These are phyloP conservation scores for Rhopalosiphum nymphaeae DNA, from an alignment of 2,888 invertebrate genomes.

Conservation along the genomic window DNA sequence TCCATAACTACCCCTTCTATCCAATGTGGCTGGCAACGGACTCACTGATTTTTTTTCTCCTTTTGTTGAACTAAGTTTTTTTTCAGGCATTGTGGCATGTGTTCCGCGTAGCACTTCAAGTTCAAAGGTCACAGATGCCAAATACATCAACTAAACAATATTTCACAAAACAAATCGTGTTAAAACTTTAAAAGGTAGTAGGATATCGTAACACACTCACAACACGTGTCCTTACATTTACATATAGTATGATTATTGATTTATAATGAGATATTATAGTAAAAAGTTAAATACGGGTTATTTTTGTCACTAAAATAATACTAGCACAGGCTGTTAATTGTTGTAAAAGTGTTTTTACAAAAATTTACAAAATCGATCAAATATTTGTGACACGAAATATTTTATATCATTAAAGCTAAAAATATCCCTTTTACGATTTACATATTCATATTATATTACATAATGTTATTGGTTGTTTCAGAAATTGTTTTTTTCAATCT, in stretches of 20 bases:
- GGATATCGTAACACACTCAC: background rate
- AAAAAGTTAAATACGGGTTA: background rate
- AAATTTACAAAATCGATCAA: background rate
- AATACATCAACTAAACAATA: slow-evolving; percentile 77
- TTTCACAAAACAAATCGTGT: background rate
- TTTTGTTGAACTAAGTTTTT: slow-evolving; percentile 34
- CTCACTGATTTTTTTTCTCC: slow-evolving; percentile 46
- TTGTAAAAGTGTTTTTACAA: background rate
- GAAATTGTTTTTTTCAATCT: background rate
- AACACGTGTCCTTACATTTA: too few species aligned
- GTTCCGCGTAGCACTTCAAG: slow-evolving; percentile 78
- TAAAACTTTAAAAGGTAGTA: background rate
- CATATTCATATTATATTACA: background rate
- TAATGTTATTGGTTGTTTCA: background rate
- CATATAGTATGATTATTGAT: too few species aligned
- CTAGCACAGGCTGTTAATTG: background rate
- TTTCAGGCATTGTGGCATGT: slow-evolving; percentile 32
- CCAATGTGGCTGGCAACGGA: slow-evolving; percentile 69
- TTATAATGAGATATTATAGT: background rate
- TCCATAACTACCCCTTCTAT: slow-evolving; percentile 78
- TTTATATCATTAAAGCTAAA: background rate
- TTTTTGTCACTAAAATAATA: background rate
- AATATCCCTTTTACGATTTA: background rate
- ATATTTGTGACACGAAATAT: background rate
- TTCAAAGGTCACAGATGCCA: slow-evolving; percentile 88